These are phyloP conservation scores for Disparrhopalites patrizii DNA, from an alignment of 2,888 invertebrate genomes.

Conservation along the genomic window DNA sequence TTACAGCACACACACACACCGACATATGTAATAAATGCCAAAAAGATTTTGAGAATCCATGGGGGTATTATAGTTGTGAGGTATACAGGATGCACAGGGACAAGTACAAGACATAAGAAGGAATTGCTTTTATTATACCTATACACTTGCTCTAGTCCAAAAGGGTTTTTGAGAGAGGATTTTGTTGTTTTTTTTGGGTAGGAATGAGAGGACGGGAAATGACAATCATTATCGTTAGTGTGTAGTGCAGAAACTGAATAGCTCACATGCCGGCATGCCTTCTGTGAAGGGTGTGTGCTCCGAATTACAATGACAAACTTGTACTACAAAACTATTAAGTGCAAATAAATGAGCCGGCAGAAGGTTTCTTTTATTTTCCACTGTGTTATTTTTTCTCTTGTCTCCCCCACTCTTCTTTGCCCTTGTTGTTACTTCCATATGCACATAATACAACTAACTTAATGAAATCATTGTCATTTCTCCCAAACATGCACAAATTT, in stretches of 20 bases:
- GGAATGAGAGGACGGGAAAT: slow-evolving; percentile 13
- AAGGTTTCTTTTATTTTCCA: neutral
- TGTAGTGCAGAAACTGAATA: neutral
- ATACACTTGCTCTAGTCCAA: too few relatives aligned
- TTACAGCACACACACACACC: too few relatives aligned
- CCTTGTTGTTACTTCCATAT: too few relatives aligned
- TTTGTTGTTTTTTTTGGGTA: too few relatives aligned
- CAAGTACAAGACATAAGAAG: neutral
- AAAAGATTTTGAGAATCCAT: too few relatives aligned
- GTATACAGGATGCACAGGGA: neutral
- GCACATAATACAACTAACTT: too few relatives aligned
- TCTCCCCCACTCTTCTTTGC: too few relatives aligned
- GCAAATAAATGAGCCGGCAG: neutral
- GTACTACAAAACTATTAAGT: neutral
- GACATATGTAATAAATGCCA: too few relatives aligned
- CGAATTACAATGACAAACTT: neutral
- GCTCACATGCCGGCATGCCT: slow-evolving; percentile 7
- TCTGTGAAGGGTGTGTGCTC: slow-evolving; percentile 11
- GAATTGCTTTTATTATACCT: neutral
- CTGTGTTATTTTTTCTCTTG: too few relatives aligned
- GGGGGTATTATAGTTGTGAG: neutral
- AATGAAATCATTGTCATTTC: too few relatives aligned
- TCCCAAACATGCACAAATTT: too few relatives aligned
- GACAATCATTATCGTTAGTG: slow-evolving; percentile 15
- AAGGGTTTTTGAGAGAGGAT: too few relatives aligned